Conservation (phyloP, 2,888 invertebrate genomes). For the Argyresthia goedartella region DNA sequence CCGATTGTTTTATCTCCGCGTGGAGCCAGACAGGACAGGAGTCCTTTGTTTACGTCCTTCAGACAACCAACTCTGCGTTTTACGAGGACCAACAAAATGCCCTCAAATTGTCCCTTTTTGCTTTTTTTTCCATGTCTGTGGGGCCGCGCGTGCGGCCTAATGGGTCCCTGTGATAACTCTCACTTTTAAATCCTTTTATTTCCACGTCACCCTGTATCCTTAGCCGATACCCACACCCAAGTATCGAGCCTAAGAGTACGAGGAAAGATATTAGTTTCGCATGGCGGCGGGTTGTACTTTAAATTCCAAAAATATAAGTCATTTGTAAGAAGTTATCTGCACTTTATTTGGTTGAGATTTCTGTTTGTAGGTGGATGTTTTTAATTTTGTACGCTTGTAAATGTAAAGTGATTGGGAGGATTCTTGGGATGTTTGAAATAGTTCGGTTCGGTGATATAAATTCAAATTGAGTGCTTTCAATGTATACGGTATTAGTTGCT, state of each 20-base stretch:
- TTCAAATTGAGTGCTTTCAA: background rate
- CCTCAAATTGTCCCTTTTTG: constrained; percentile 14
- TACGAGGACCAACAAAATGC: constrained; percentile 35
- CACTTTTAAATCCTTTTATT: constrained; percentile 64
- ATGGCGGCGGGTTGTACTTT: constrained; percentile 24
- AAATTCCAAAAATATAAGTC: constrained; percentile 66
- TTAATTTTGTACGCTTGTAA: constrained; percentile 23
- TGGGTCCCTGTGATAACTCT: constrained; percentile 68
- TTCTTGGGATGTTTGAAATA: constrained; percentile 13
- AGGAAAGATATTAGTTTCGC: constrained; percentile 14
- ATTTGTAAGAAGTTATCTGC: constrained; percentile 65
- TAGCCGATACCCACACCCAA: constrained; percentile 14
- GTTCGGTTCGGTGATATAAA: background rate
- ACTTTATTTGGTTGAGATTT: constrained; percentile 66
- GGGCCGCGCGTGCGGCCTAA: constrained; percentile 65
- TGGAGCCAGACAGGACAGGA: constrained; percentile 36
- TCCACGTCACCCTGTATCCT: constrained; percentile 45
- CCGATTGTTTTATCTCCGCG: constrained; percentile 4
- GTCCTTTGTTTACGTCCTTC: constrained; percentile 30
- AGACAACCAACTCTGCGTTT: constrained; percentile 34
- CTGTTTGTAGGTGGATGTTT: constrained; percentile 47
- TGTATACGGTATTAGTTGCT: background rate
- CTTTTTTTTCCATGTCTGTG: constrained; percentile 35
- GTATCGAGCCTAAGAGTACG: constrained; percentile 22
- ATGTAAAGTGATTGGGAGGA: constrained; percentile 23